These are phyloP conservation scores for Nephrotoma guestfalica DNA, from an alignment of 2,888 invertebrate species.

Conservation along the genomic window DNA sequence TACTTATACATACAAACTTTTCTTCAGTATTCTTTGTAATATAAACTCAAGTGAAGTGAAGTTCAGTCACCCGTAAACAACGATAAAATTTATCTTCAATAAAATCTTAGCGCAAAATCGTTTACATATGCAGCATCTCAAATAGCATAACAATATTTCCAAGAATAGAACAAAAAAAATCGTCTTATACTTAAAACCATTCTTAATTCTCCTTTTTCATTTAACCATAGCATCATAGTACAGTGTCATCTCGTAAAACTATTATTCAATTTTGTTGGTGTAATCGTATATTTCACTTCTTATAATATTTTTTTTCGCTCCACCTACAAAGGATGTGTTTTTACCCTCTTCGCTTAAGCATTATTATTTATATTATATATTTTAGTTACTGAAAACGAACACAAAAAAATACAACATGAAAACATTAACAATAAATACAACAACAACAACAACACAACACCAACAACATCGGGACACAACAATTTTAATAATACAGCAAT, in stretches of 20 bases:
- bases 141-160: not conserved
- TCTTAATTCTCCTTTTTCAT: not conserved
- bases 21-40: not conserved
- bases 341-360: not conserved
- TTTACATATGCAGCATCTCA: not conserved
- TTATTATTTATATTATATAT: not conserved
- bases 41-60: not conserved
- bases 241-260: not conserved
- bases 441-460: not conserved
- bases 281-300: not conserved
- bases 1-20: not conserved
- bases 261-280: not conserved
- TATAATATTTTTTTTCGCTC: conserved; percentile 2
- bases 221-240: not conserved
- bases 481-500: not conserved
- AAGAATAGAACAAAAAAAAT: not conserved
- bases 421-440: not conserved
- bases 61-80: not conserved
- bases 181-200: not conserved
- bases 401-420: not conserved
- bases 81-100: not conserved
- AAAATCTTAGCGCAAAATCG: not conserved
- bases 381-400: not conserved
- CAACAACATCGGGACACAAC: not conserved
- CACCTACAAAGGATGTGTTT: conserved; percentile 6